Conservation (phyloP, 2,888 invertebrate species). For the Rhagonycha lutea region DNA sequence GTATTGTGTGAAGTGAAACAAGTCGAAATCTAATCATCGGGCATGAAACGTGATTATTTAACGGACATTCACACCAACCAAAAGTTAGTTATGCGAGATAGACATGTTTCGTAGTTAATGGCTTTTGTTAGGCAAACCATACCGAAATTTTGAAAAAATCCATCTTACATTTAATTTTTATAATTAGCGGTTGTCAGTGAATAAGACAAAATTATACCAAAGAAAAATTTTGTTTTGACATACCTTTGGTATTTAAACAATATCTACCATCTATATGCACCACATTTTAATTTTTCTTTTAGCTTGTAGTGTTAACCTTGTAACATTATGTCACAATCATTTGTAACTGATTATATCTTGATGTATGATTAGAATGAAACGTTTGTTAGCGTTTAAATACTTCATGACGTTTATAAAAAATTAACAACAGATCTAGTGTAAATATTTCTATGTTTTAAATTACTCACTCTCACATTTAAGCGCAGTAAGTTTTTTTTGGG, state of each 20-base stretch:
- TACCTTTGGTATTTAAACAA: background rate
- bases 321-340: background rate
- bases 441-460: background rate
- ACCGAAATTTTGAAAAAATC: background rate
- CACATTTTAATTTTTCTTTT: background rate
- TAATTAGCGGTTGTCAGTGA: background rate
- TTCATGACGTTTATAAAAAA: background rate
- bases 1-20: conserved; percentile 21
- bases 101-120: conserved; percentile 1
- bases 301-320: background rate
- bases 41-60: conserved; percentile 41
- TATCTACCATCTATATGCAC: background rate
- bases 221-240: background rate
- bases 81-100: background rate
- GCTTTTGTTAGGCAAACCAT: background rate
- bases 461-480: background rate
- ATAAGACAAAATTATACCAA: background rate
- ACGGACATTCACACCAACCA: conserved; percentile 31
- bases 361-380: background rate
- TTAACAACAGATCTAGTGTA: background rate
- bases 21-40: conserved; percentile 38
- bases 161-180: background rate
- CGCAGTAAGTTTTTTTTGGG: background rate
- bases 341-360: background rate
- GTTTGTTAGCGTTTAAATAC: background rate